Evolutionary conservation across 2,888 invertebrate genomes (phyloP).

Genomic region (Lasioglossum villosulum): DNA sequence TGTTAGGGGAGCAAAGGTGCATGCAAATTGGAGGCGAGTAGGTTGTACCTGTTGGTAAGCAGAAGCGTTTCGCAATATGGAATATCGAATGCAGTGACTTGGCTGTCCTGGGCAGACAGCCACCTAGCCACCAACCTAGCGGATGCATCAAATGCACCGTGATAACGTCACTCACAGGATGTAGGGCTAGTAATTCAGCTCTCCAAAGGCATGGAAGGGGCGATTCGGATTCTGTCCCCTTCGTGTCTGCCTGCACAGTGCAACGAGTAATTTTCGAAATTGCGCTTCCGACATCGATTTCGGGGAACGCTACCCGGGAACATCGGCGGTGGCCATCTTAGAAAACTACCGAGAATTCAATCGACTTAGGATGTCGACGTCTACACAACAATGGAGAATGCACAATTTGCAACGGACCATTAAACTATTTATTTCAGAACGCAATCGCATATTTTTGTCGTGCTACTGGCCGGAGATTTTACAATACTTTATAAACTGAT

Average conservation of each 20-base stretch:
- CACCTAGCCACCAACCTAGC: slow-evolving; percentile 67
- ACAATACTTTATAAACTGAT: not conserved
- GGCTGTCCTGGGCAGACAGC: slow-evolving; percentile 72
- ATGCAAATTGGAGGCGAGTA: slow-evolving; percentile 43
- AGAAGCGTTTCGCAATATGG: slow-evolving; percentile 69
- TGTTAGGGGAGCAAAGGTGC: slow-evolving; percentile 36
- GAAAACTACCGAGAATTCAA: not conserved
- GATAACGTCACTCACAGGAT: slow-evolving; percentile 79
- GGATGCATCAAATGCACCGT: slow-evolving; percentile 71
- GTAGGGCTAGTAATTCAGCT: slow-evolving; percentile 70
- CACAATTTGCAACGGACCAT: not conserved
- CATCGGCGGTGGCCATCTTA: not conserved
- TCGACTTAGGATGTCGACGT: not conserved
- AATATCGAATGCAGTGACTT: slow-evolving; percentile 72
- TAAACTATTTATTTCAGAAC: not conserved
- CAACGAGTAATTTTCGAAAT: slow-evolving; percentile 70
- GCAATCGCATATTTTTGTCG: not conserved
- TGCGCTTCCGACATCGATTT: slow-evolving; percentile 63
- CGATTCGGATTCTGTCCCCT: slow-evolving; percentile 35
- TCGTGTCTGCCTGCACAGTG: slow-evolving; percentile 36
- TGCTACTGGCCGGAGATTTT: not conserved
- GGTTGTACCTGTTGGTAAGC: slow-evolving; percentile 68
- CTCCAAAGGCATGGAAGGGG: slow-evolving; percentile 52
- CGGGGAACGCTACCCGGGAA: slow-evolving; percentile 3
- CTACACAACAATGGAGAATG: not conserved